These are phyloP conservation scores for Callocephalon fimbriatum DNA, from an alignment of 2,113 vertebrate genomes.

Conservation along the genomic window DNA sequence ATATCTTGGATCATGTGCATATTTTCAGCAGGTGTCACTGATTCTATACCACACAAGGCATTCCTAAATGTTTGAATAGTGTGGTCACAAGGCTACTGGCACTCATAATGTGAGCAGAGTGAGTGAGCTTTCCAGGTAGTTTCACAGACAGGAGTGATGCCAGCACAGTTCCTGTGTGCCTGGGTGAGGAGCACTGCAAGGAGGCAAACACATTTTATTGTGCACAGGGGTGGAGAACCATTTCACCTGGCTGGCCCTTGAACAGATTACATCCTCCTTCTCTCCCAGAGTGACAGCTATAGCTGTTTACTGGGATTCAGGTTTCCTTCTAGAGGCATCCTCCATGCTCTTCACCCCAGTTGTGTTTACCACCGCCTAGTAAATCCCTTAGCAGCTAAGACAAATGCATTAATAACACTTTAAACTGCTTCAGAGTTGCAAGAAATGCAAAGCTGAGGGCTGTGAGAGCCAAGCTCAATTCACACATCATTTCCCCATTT, in stretches of 20 bases:
- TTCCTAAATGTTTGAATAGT: background rate
- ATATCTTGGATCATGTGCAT: background rate
- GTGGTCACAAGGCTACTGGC: background rate
- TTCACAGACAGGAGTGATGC: background rate
- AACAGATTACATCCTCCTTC: background rate
- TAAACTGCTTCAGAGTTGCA: background rate
- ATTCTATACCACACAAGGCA: background rate
- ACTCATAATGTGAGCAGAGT: background rate
- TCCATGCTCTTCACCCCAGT: background rate
- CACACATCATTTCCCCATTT: background rate
- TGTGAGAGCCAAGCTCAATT: background rate
- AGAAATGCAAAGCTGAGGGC: background rate
- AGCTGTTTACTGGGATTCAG: background rate
- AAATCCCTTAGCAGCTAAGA: background rate
- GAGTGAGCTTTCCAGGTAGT: background rate
- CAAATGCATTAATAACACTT: background rate
- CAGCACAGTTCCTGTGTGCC: background rate
- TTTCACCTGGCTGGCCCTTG: background rate
- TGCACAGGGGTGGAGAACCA: background rate
- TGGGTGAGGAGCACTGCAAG: background rate
- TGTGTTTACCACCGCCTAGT: background rate
- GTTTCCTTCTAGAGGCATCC: background rate
- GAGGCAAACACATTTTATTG: accelerated
- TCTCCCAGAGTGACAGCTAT: background rate
- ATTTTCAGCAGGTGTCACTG: background rate